phyloP scores from a whole-genome alignment of 2,113 vertebrate species.

The Abramis brama region DNA sequence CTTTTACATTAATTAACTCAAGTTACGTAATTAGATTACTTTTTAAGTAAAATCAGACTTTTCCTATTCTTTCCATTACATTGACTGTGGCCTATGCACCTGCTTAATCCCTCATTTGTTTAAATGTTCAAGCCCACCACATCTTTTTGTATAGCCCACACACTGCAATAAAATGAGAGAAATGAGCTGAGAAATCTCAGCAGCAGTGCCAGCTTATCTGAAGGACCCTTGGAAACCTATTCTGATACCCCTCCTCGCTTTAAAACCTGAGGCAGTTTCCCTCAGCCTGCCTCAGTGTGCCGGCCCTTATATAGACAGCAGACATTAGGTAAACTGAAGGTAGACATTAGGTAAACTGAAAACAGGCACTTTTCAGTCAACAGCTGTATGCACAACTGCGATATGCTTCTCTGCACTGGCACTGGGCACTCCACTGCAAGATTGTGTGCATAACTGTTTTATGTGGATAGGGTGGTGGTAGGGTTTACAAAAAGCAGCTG shows the following conservation, averaged over 20 bases:
- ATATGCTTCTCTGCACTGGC: conserved; percentile 70
- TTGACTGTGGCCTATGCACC: not conserved
- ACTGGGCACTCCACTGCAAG: conserved; percentile 48
- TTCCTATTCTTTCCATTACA: conserved; percentile 3
- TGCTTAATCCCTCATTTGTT: not conserved
- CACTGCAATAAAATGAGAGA: conserved; percentile 31
- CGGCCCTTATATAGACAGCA: conserved; percentile 78
- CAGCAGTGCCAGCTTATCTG: conserved; percentile 48
- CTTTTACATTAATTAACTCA: no score
- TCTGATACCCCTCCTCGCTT: conserved; percentile 37
- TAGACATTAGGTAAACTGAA: conserved; percentile 79
- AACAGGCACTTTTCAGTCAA: conserved; percentile 67
- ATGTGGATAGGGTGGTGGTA: conserved; percentile 54
- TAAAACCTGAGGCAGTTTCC: conserved; percentile 39
- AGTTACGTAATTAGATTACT: no score
- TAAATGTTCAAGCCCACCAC: conserved; percentile 9
- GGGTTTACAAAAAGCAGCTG: conserved; percentile 50
- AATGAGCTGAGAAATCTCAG: conserved; percentile 46
- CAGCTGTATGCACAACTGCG: conserved; percentile 70
- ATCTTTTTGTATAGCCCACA: not conserved
- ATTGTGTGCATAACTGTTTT: conserved; percentile 19
- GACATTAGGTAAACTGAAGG: conserved; percentile 80
- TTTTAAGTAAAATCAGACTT: not conserved
- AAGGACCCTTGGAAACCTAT: conserved; percentile 39
- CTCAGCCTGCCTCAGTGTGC: conserved; percentile 41